Conservation (phyloP, 2,797 vertebrate species). For the Hydrophis major region DNA sequence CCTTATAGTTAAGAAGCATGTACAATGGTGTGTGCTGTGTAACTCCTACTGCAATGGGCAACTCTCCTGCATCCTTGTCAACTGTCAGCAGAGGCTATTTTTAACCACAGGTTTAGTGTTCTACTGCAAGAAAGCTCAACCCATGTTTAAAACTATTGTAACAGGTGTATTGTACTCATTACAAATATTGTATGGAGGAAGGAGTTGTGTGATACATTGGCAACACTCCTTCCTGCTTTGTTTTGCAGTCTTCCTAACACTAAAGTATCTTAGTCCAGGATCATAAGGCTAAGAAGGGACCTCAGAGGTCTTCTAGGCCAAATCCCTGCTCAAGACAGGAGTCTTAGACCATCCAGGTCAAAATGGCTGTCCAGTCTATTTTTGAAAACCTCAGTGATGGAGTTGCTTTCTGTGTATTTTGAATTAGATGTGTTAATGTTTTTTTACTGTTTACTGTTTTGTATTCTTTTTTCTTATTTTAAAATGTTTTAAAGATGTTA, state of each 20-base stretch:
- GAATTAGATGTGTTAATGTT: background rate
- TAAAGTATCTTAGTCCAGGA: background rate
- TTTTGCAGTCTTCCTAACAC: background rate
- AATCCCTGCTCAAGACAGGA: background rate
- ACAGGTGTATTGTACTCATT: background rate
- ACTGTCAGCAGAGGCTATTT: background rate
- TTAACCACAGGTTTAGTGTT: background rate
- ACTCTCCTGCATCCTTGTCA: background rate
- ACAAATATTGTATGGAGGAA: background rate
- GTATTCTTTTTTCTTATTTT: background rate
- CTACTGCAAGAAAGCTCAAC: background rate
- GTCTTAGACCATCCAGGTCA: background rate
- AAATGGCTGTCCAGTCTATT: background rate
- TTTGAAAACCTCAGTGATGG: background rate
- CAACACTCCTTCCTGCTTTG: background rate
- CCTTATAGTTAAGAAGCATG: background rate
- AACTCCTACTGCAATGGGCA: background rate
- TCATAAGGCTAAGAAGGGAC: too few species aligned
- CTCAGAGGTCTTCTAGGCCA: background rate
- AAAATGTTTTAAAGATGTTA: background rate
- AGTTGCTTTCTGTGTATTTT: background rate
- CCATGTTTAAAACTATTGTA: background rate
- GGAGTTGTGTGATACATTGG: background rate
- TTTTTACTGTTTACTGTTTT: background rate
- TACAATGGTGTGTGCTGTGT: background rate